Percentiles rank a stretch among this genome's conserved stretches.
Evolutionary conservation across 2,113 vertebrate genomes (phyloP).

Genomic region (Labeo catla): DNA sequence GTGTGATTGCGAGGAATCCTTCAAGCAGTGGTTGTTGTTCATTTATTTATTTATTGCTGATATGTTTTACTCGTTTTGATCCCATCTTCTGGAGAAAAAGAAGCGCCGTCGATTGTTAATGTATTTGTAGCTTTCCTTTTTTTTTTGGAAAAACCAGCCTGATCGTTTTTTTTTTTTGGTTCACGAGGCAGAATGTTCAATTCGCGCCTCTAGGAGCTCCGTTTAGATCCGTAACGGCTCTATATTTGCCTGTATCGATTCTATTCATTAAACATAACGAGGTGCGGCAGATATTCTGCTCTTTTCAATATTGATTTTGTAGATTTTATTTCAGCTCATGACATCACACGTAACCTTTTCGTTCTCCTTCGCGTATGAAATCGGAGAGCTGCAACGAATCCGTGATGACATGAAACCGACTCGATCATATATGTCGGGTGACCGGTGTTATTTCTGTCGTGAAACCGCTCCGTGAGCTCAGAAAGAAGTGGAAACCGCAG

Average conservation of each 20-base stretch:
- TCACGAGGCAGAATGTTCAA: conserved; percentile 43
- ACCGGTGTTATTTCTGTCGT: conserved; percentile 43
- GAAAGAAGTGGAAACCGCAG: conserved; percentile 72
- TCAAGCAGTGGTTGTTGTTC: conserved; percentile 60
- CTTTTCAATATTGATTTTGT: conserved; percentile 56
- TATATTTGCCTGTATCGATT: conserved; percentile 55
- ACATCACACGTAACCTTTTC: conserved; percentile 54
- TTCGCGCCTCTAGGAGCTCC: conserved; percentile 28
- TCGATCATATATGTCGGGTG: conserved; percentile 32
- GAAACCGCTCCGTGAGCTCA: conserved; percentile 7
- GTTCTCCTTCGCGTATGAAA: conserved; percentile 33
- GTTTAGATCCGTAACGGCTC: conserved; percentile 2
- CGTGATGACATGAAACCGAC: conserved; percentile 19
- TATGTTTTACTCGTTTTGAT: conserved; percentile 50
- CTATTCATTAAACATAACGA: conserved; percentile 51
- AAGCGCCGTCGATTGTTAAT: conserved; percentile 28
- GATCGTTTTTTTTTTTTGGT: conserved; percentile 37
- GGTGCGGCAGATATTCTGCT: conserved; percentile 39
- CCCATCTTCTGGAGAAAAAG: conserved; percentile 39
- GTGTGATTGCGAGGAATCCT: conserved; percentile 75
- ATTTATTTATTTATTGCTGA: conserved; percentile 59
- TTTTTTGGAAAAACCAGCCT: not conserved
- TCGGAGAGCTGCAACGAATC: conserved; percentile 28
- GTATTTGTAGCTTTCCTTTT: conserved; percentile 28
- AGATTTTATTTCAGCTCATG: conserved; percentile 58